A percentile compares a stretch with the other conserved stretches of the same genome.
Conservation (phyloP, 2,888 invertebrate species). For the Habrosyne pyritoides region DNA sequence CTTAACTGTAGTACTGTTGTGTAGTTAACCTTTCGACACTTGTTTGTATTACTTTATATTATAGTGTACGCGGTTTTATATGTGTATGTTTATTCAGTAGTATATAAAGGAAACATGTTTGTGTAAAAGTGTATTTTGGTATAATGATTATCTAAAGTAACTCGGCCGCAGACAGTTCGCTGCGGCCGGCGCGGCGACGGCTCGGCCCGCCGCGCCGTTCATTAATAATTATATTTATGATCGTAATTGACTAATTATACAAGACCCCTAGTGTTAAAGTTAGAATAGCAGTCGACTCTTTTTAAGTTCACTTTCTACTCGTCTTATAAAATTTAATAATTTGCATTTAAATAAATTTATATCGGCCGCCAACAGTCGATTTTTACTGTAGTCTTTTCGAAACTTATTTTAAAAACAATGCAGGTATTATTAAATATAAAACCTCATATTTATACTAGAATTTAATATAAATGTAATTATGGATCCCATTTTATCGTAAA, state of each 20-base stretch:
- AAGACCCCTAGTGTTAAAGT: conserved; percentile 76
- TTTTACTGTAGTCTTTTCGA: conserved; percentile 73
- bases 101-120: conserved; percentile 75
- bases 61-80: conserved; percentile 82
- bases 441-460: conserved; percentile 82
- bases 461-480: conserved; percentile 81
- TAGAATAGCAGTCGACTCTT: conserved; percentile 70
- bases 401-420: conserved; percentile 80
- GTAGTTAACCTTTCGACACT: conserved; percentile 80
- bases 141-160: conserved; percentile 58
- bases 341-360: conserved; percentile 70
- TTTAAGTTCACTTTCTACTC: conserved; percentile 73
- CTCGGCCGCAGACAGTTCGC: conserved; percentile 36
- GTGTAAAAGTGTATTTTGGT: conserved; percentile 82
- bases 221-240: conserved; percentile 76
- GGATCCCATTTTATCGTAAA: conserved; percentile 75
- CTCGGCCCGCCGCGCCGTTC: conserved; percentile 38
- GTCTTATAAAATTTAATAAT: conserved; percentile 62
- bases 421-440: conserved; percentile 82
- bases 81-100: conserved; percentile 84
- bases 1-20: conserved; percentile 82
- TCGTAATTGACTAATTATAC: conserved; percentile 85
- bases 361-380: conserved; percentile 58
- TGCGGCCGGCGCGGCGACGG: conserved; percentile 29
- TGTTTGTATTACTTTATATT: conserved; percentile 82